A percentile compares a stretch with the other conserved stretches of the same genome.
phyloP scores from a whole-genome alignment of 2,888 invertebrate genomes.

The Drosophila multiciliata region DNA sequence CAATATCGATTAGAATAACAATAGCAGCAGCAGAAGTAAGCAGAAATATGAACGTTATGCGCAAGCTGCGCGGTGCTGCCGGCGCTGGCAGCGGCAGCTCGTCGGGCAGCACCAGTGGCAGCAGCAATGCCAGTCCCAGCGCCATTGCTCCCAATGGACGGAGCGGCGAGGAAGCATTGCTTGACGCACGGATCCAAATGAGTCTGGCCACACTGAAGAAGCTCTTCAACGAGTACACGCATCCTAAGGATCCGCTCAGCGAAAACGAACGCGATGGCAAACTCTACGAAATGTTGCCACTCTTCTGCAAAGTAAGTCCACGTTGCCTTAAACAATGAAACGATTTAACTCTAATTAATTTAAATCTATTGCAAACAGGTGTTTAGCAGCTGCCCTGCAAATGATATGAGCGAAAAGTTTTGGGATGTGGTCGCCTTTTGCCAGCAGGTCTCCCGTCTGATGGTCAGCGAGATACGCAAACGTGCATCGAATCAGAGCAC shows the following conservation, averaged over 20 bases:
- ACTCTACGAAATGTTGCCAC: constrained; percentile 98
- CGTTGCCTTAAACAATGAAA: neutral
- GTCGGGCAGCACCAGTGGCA: constrained; percentile 73
- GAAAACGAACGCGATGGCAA: constrained; percentile 95
- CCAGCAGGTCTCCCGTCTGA: constrained; percentile 96
- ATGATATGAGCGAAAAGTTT: constrained; percentile 98
- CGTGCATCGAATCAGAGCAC: constrained; percentile 97
- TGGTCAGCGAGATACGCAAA: constrained; percentile 98
- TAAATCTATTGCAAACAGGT: constrained; percentile 87
- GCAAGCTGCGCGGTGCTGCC: constrained; percentile 90
- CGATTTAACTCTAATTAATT: neutral
- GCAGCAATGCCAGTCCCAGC: constrained; percentile 74
- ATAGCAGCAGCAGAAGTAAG: constrained; percentile 5
- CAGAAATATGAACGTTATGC: constrained; percentile 93
- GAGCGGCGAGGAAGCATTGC: constrained; percentile 85
- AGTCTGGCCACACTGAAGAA: constrained; percentile 98
- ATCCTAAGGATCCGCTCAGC: constrained; percentile 92
- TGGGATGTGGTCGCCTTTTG: constrained; percentile 98
- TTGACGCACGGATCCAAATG: constrained; percentile 92
- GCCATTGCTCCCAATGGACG: constrained; percentile 86
- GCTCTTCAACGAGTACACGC: constrained; percentile 96
- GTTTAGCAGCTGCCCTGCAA: constrained; percentile 96
- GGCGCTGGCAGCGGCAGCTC: constrained; percentile 46
- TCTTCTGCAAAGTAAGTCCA: constrained; percentile 96
- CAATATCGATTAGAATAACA: constrained; percentile 6